phyloP scores from a whole-genome alignment of 2,888 invertebrate genomes.

The Spilarctia lutea region DNA sequence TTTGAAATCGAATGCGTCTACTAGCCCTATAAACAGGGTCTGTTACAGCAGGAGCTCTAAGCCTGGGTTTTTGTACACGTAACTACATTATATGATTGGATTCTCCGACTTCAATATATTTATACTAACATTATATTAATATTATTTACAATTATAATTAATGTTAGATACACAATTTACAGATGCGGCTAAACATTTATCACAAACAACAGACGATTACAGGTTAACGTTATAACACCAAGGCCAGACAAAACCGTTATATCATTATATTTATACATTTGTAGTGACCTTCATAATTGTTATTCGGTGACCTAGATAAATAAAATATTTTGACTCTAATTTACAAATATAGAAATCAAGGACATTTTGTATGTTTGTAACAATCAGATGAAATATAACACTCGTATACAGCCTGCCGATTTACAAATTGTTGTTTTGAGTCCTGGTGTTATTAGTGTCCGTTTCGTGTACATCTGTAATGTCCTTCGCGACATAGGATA shows the following conservation, averaged over 20 bases:
- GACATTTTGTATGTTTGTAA: not conserved
- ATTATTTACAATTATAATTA: not conserved
- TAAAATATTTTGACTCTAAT: constrained; percentile 1
- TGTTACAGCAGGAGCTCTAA: not conserved
- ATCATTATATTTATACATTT: not conserved
- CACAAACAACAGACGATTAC: not conserved
- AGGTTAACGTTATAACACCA: not conserved
- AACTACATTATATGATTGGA: not conserved
- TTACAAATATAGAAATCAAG: not conserved
- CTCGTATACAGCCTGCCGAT: not conserved
- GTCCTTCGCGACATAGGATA: not conserved
- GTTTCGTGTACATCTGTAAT: not conserved
- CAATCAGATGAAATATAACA: not conserved
- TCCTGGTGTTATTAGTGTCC: not conserved
- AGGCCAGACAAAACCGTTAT: not conserved
- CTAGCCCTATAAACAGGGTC: no score
- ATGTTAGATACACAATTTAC: not conserved
- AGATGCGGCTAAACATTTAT: not conserved
- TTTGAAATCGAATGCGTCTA: no score
- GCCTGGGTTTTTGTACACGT: not conserved
- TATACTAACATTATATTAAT: no score
- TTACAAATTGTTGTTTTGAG: not conserved
- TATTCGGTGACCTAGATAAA: constrained; percentile 5
- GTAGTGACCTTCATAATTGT: not conserved
- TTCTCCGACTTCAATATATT: not conserved